Base-by-base conservation (phyloP, 2,113 vertebrate genomes). In the Phoxinus phoxinus region DNA sequence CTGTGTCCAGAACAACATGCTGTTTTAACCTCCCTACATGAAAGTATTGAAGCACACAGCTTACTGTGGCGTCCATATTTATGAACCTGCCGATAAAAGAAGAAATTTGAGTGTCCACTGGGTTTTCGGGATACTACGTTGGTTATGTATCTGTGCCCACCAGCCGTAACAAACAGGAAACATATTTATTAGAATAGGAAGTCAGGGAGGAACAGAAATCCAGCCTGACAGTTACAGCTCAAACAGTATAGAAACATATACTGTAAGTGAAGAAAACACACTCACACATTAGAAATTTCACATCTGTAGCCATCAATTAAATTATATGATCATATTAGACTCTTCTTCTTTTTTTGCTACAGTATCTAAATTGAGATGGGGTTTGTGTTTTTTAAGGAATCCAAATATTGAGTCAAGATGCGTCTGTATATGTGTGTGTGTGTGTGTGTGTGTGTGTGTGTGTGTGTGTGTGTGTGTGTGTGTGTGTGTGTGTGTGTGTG, bases 1-100 rank as follows among this genome's bases (percentile, higher is more conserved):
- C 61, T 81, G 79, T 81, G 61, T 69, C 63, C 79, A 81, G 44
- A 81, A 81, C 61, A 69, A 81, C 79, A 81, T 51, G 61, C 79
- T 35, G 61, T 32, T 69, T 81, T 81, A 81, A 69, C 79, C 61
- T 81, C 44, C 17, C 27, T 65, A 32, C 41, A 35, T 81, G 79
- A 81, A 81, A 81, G 79, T 32, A 51, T 51, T 51, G 79, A 69
- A 46, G 58, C 41, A 1, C 59, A 61, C 58, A 46, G 59, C n/a
- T 65, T 63, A 10, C 78, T 51, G 79, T 48, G 25, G 59, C 5
- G 9, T 69, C 63, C 27, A 53, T 81, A 81, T 51, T 81, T 67
- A 51, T 67, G 44, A 48, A 81, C n/a, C 44, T 32, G 44, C 10
- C 8, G 32, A 35, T 67, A n/a, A 13, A 13, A 12, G 27, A 69